These are phyloP conservation scores for Rhagium mordax DNA, from an alignment of 2,888 invertebrate genomes.

Conservation along the genomic window DNA sequence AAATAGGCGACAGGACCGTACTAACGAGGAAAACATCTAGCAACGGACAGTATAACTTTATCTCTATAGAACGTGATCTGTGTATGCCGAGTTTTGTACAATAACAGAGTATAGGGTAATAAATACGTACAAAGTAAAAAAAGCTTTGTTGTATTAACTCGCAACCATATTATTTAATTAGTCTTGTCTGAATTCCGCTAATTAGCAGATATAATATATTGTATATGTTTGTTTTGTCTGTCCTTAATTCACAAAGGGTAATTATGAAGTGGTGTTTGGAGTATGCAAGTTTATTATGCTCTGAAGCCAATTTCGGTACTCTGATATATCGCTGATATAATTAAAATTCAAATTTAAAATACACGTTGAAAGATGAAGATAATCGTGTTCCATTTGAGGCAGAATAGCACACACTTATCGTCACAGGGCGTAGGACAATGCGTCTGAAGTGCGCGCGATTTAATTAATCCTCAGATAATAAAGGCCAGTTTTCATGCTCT, in stretches of 20 bases:
- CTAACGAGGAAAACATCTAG: constrained; percentile 17
- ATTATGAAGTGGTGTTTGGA: not conserved
- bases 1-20: not conserved
- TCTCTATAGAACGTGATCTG: constrained; percentile 25
- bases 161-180: constrained; percentile 21
- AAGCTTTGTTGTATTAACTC: constrained; percentile 3
- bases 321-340: too few relatives aligned
- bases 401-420: too few relatives aligned
- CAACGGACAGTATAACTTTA: constrained; percentile 28
- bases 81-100: constrained; percentile 8
- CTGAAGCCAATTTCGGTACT: too few relatives aligned
- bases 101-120: not conserved
- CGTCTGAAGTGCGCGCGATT: too few relatives aligned
- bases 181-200: not conserved
- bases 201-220: not conserved
- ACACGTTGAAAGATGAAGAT: too few relatives aligned
- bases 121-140: constrained; percentile 18
- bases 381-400: too few relatives aligned
- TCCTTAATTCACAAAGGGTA: not conserved
- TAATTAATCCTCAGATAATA: too few relatives aligned
- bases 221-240: not conserved
- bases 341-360: too few relatives aligned
- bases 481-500: too few relatives aligned
- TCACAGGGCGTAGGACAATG: too few relatives aligned
- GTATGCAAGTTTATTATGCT: not conserved